phyloP scores from a whole-genome alignment of 2,888 invertebrate genomes.

The Rhyacophila evoluta region DNA sequence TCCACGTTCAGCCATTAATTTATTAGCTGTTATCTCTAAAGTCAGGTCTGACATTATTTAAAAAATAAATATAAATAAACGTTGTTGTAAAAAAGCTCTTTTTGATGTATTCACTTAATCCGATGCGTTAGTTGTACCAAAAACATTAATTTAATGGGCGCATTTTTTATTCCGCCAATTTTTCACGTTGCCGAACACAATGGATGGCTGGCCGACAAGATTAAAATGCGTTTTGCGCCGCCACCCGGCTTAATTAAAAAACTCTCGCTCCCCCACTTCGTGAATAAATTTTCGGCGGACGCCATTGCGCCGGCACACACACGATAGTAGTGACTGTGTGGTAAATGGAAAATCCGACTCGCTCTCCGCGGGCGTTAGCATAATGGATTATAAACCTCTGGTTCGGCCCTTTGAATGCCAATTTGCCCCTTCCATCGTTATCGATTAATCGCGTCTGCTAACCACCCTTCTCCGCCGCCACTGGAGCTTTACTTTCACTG shows the following conservation, averaged over 20 bases:
- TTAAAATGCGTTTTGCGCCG: conserved; percentile 22
- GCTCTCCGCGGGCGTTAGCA: conserved; percentile 43
- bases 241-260: conserved; percentile 5
- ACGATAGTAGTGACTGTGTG: conserved; percentile 37
- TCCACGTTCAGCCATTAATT: too few species aligned
- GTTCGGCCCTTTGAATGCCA: conserved; percentile 51
- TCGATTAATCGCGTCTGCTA: conserved; percentile 40
- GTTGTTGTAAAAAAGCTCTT: too few species aligned
- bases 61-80: too few species aligned
- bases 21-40: too few species aligned
- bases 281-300: conserved; percentile 14
- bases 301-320: conserved; percentile 31
- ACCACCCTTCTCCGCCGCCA: not conserved
- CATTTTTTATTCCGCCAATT: not conserved
- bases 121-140: not conserved
- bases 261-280: conserved; percentile 4
- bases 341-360: conserved; percentile 27
- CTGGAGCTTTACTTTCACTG: not conserved
- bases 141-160: not conserved
- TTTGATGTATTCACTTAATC: not conserved
- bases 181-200: conserved; percentile 1
- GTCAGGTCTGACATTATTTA: too few species aligned
- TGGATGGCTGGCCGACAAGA: not conserved
- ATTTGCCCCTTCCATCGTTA: conserved; percentile 44
- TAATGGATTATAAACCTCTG: conserved; percentile 51